These are phyloP conservation scores for Drosophila neocordata DNA, from an alignment of 1,140 invertebrate species.

Conservation along the genomic window DNA sequence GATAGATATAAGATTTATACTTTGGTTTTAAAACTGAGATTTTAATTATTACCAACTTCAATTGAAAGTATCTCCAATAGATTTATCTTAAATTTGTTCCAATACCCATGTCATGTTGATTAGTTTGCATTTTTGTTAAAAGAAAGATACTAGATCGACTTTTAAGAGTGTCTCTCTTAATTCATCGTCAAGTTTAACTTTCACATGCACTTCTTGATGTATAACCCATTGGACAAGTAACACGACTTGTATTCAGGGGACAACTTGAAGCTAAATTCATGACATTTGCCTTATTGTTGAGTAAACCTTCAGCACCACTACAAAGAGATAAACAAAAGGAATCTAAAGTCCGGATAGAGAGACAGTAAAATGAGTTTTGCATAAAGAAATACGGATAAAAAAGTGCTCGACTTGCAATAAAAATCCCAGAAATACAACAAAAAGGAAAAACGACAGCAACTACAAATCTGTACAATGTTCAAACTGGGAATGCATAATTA, in stretches of 20 bases:
- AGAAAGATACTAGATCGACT: background rate
- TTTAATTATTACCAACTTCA: no score
- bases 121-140: no score
- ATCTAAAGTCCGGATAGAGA: background rate
- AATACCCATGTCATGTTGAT: no score
- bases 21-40: no score
- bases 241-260: constrained; percentile 13
- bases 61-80: no score
- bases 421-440: background rate
- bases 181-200: background rate
- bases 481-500: constrained; percentile 55
- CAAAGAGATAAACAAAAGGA: background rate
- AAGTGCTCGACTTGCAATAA: constrained; percentile 16
- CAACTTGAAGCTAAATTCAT: constrained; percentile 42
- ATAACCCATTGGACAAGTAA: constrained; percentile 4
- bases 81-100: no score
- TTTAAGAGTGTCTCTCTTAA: background rate
- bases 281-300: constrained; percentile 49
- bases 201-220: background rate
- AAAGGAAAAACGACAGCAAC: background rate
- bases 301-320: background rate
- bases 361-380: constrained; percentile 70
- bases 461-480: constrained; percentile 29
- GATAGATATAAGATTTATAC: no score
- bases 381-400: constrained; percentile 51